Evolutionary conservation across 1,140 invertebrate genomes (phyloP), one percentile per base, ranked within the genome.

Genomic region (Orius insidiosus): DNA sequence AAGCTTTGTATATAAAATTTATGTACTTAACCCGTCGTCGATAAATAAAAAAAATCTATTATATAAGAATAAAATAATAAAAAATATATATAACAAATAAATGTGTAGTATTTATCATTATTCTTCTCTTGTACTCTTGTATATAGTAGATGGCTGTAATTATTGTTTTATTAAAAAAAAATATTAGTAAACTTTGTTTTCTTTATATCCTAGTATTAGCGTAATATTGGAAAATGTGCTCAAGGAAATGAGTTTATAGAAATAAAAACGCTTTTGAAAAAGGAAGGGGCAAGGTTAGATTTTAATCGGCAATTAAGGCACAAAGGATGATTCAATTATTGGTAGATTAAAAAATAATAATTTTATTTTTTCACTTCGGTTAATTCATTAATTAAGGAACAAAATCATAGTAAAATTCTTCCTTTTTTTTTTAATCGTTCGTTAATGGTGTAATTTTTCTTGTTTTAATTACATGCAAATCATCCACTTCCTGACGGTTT

Each of bases 81-180:
- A 30, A 31, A 43, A 30, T 24, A 11, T 3, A 5, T 31, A 30
- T 31, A 43, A 3, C 5, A 15, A 2, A 31, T 43, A 9, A 30
- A 18, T 31, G 41, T 43, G 41, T 43, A 31, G 41, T 43, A 43
- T 31, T 43, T 43, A 43, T 31, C 18, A 30, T 6, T 31, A n/a
- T 24, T 30, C 7, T n/a, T 30, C 11, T 15, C 16, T 6, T 15
- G 10, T 43, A 15, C 18, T 40, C 13, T 40, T 15, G 13, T 40
- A 30, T 11, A n/a, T 43, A 24, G 24, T 24, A 24, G 24, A 24
- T 24, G 24, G 24, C 31, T 43, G 41, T 43, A 43, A 43, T 30
- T 43, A 43, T 43, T 13, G 18, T 43, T 43, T 31, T n/a, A 31
- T 30, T 11, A 31, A 9, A 11, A 31, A 24, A 30, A 43, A 43